Evolutionary conservation across 2,113 vertebrate species (phyloP), one percentile per base, ranked within the genome.

Genomic region (Pedionomus torquatus): DNA sequence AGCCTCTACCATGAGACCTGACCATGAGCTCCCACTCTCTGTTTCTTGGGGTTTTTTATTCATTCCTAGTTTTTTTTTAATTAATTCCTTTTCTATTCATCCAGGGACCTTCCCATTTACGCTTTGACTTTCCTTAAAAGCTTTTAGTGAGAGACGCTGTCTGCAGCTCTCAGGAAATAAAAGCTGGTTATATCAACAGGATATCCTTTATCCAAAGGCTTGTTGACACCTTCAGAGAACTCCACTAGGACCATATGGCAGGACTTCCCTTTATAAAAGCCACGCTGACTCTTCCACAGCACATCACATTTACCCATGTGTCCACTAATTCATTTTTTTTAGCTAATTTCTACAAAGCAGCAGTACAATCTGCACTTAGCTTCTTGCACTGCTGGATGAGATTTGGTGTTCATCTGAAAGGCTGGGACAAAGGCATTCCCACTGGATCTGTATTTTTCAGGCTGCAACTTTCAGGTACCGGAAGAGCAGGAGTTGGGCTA

Each of bases 171-270:
- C 90, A 93, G 95, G 96, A 96, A 96, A 76, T 96, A 91, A 91
- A 96, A 69, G 39, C 70, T 85, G 77, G 93, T 94, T 96, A 61
- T 96, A 89, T 97, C 95, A 97, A 96, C 96, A 97, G 96, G 96
- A 97, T 95, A 91, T 97, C 96, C 96, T 97, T 93, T 84, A 96
- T 96, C 89, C 93, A 91, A 89, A 94, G 83, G 77, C 89, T 96
- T 82, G 74, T 96, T 97, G 96, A 96, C 96, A 97, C 96, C 93
- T 96, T 72, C 83, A 87, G 93, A 91, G 84, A 82, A 41, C 77
- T 91, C 94, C 87, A 75, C 60, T 46, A 90, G 89, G 94, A 82
- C 65, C 63, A 31, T 64, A 7, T 41, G 61, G 84, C 87, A 94
- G 84, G 52, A 95, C 91, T 95, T 97, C 95, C 95, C 61, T 91